A percentile compares a stretch with the other conserved stretches of the same genome.
Evolutionary conservation across 2,113 vertebrate species (phyloP).

Genomic region (Cinclus cinclus): DNA sequence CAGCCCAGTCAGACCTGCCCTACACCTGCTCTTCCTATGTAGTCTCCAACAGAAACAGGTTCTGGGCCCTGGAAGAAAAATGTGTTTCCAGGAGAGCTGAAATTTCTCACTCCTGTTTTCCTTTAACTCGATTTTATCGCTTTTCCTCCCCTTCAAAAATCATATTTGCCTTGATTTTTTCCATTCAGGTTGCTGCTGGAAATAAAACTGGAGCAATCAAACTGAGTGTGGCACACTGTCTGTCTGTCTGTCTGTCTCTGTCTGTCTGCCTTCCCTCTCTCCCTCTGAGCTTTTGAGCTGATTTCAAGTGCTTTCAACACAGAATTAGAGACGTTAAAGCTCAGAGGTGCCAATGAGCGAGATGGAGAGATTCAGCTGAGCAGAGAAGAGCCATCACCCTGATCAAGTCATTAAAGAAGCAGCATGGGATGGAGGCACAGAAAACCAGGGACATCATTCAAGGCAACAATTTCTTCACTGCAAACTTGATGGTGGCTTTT

Average conservation of each 20-base stretch:
- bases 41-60: neutral
- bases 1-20: neutral
- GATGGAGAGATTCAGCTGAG: neutral
- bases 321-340: neutral
- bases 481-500: neutral
- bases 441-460: neutral
- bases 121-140: neutral
- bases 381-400: neutral
- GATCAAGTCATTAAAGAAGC: neutral
- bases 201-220: neutral
- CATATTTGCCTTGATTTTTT: neutral
- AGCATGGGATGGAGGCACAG: neutral
- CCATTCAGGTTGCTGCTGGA: neutral
- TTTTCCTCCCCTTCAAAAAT: neutral
- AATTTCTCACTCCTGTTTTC: neutral
- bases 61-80: neutral
- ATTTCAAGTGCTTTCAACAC: slow-evolving; percentile 7
- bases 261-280: neutral
- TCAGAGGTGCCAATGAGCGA: neutral
- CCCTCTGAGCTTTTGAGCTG: neutral
- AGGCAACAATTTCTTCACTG: neutral
- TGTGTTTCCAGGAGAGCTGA: neutral
- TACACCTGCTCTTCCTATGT: accelerated
- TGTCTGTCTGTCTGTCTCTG: neutral
- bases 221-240: neutral